Evolutionary conservation across 2,113 vertebrate species (phyloP), one percentile per base, ranked within the genome.

Genomic region (Benitochromis conjunctus): DNA sequence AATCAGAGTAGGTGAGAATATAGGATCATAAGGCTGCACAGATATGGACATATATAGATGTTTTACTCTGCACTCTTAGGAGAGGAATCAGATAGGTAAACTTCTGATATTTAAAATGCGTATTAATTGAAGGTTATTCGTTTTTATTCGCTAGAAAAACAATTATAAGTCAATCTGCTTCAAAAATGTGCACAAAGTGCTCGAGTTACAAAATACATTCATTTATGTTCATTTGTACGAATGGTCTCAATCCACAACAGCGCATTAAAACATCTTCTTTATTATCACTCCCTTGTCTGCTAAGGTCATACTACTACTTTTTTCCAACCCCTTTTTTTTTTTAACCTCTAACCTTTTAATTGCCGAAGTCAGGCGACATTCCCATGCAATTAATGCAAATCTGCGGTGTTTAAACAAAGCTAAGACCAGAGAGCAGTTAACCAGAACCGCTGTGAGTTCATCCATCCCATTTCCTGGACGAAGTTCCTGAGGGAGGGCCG

Each of bases 401-500:
- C 3, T 31, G 19, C 31, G 34, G 3, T 34, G 41, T 82, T 74
- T 41, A 48, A 64, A 16, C 21, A 48, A 62, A 60, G 5, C 82
- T 55, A 3, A 60, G 8, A 13, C 58, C 21, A 26, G 41, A 55
- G 69, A 71, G 29, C 81, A 84, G 53, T 55, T 26, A 24, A 56
- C n/a, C 64, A 88, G 84, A 83, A 60, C 87, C 83, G 86, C 91
- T 93, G 88, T 48, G 77, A 90, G 84, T 90, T 83, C 78, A 92
- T 92, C 93, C 95, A 87, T 95, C 92, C 95, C 94, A 93, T 95
- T 96, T 96, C 95, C 96, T 96, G 96, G 83, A 93, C 83, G 5
- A 5, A 82, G 93, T 95, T 95, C 95, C 96, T 94, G 96, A 95
- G 95, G 96, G 96, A 95, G 94, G 94, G 83, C 84, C 91, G 14